Percentiles rank a stretch among this genome's conserved stretches.
These are phyloP conservation scores for western clawed frog (Xenopus tropicalis) DNA, from an alignment of 2,113 vertebrate genomes.

Conservation along the genomic window UCB_Xtro_10.0 CM004443.2:5612001-5612500, in stretches of 20 bases:
- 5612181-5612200: background rate
- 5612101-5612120: background rate
- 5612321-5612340: background rate
- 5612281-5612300: conserved; percentile 1
- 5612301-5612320: background rate
- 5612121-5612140: background rate
- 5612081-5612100: too few species aligned
- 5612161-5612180: background rate
- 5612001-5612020: background rate
- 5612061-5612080: too few species aligned
- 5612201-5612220: too few species aligned
- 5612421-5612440: background rate
- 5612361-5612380: background rate
- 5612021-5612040: background rate
- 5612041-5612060: background rate
- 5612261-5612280: background rate
- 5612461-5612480: background rate
- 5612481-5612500: background rate
- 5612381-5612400: background rate
- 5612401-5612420: too few species aligned
- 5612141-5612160: background rate
- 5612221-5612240: background rate
- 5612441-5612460: background rate
- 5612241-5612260: background rate
- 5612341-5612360: background rate